Evolutionary conservation across 1,140 invertebrate species (phyloP).

Genomic region (Drosophila pallidifrons): DNA sequence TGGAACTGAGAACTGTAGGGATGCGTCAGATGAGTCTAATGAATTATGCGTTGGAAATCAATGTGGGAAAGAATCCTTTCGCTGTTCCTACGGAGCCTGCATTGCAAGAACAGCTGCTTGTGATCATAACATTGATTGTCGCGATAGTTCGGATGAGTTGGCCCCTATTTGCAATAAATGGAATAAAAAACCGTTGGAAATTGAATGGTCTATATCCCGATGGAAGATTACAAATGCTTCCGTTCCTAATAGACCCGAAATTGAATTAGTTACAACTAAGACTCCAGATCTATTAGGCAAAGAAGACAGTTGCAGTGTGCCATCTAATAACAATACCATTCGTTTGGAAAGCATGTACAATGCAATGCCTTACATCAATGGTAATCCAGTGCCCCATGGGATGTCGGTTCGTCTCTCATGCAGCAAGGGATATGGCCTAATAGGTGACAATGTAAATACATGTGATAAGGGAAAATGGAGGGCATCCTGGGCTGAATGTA

Average conservation of each 20-base stretch:
- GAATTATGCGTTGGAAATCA: conserved; percentile 44
- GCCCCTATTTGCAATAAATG: conserved; percentile 10
- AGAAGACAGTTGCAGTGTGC: conserved; percentile 14
- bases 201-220: neutral
- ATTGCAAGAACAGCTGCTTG: conserved; percentile 86
- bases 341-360: conserved; percentile 5
- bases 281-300: neutral
- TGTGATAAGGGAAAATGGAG: conserved; percentile 40
- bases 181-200: neutral
- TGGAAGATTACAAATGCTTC: neutral
- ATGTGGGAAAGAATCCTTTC: conserved; percentile 85
- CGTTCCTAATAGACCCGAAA: neutral
- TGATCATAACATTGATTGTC: conserved; percentile 87
- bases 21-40: conserved; percentile 87
- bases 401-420: conserved; percentile 21
- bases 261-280: neutral
- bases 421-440: neutral
- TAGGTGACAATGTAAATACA: conserved; percentile 18
- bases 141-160: conserved; percentile 90
- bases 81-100: conserved; percentile 87
- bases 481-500: conserved; percentile 17
- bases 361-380: neutral
- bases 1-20: conserved; percentile 85
- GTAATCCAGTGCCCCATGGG: neutral
- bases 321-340: neutral